Conservation (phyloP, 2,113 vertebrate genomes). For the Copsychus sechellarum region DNA sequence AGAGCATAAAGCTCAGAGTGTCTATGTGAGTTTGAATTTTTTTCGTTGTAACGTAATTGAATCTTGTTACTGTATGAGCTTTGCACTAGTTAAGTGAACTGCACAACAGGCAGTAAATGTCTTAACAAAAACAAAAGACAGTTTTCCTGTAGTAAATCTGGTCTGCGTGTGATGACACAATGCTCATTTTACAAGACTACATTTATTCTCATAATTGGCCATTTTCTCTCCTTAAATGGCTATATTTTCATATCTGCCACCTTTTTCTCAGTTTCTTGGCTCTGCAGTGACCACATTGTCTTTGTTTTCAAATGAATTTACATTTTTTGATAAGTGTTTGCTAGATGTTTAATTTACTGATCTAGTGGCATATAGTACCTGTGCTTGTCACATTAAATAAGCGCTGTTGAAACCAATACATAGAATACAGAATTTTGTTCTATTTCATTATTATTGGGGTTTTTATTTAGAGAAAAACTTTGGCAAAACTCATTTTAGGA, state of each 20-base stretch:
- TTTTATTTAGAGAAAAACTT: neutral
- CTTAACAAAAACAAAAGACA: neutral
- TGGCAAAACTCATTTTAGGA: neutral
- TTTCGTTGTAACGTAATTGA: neutral
- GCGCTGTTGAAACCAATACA: neutral
- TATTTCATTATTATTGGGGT: neutral
- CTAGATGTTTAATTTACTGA: conserved; percentile 23
- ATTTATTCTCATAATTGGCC: conserved; percentile 63
- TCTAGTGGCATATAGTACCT: neutral
- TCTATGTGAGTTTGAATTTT: neutral
- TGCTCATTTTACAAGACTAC: neutral
- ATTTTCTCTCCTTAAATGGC: conserved; percentile 63
- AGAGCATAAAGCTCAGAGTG: neutral
- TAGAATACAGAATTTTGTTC: neutral
- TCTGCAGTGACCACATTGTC: conserved; percentile 46
- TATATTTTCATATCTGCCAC: conserved; percentile 58
- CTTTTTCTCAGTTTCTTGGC: conserved; percentile 32
- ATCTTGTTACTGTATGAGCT: neutral
- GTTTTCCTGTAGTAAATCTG: neutral
- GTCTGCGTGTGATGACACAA: neutral
- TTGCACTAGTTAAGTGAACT: neutral
- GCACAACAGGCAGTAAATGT: neutral
- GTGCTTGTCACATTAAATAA: neutral
- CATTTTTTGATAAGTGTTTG: conserved; percentile 59
- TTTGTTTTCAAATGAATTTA: conserved; percentile 59